Evolutionary conservation across 2,888 invertebrate genomes (phyloP).

Genomic region (Sarcophaga subvicina): DNA sequence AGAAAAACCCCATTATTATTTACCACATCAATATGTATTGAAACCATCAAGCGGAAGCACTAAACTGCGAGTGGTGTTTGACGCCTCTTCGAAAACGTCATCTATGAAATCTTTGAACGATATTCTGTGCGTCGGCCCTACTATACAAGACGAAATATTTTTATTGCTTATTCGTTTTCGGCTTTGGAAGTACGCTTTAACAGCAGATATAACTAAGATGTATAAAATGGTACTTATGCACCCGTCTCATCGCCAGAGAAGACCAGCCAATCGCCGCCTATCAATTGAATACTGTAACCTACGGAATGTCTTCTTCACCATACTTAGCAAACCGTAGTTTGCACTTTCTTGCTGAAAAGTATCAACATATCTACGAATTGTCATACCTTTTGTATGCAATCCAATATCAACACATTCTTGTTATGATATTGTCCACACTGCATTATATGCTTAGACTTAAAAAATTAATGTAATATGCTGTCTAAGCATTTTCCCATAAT

Average conservation of each 20-base stretch:
- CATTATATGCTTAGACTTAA: no score
- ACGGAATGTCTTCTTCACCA: slow-evolving; percentile 64
- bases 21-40: slow-evolving; percentile 66
- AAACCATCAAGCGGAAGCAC: slow-evolving; percentile 60
- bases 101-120: slow-evolving; percentile 64
- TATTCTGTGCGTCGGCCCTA: slow-evolving; percentile 64
- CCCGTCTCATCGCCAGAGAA: slow-evolving; percentile 41
- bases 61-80: slow-evolving; percentile 62
- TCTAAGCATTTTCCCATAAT: no score
- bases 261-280: slow-evolving; percentile 54
- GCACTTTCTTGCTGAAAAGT: slow-evolving; percentile 58
- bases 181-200: slow-evolving; percentile 49
- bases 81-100: slow-evolving; percentile 57
- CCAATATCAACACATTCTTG: no score
- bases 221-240: slow-evolving; percentile 63
- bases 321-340: slow-evolving; percentile 59
- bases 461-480: no score
- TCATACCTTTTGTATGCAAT: no score
- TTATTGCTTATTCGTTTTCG: slow-evolving; percentile 58
- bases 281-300: slow-evolving; percentile 63
- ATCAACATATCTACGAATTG: slow-evolving; percentile 22
- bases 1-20: slow-evolving; percentile 45
- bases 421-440: no score
- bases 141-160: slow-evolving; percentile 59
- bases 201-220: slow-evolving; percentile 69